Base-by-base conservation (phyloP, 2,797 vertebrate genomes). In the Arnoldichthys spilopterus region DNA sequence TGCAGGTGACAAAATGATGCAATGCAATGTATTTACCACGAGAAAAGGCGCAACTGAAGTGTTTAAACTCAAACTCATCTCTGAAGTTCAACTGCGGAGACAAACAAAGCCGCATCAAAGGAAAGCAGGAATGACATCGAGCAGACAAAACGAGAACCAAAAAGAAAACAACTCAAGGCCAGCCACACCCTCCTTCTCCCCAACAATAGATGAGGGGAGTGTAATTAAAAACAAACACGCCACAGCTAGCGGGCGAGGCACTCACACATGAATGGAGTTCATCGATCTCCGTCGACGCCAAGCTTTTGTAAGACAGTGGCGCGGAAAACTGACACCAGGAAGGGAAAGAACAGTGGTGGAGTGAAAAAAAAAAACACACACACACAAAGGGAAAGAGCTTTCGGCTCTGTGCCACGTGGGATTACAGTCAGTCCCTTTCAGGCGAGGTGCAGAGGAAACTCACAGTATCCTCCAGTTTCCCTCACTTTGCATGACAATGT, bases 401-500 rank as follows among this genome's bases (percentile, higher is more conserved):
- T 81, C 80, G 51, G 72, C 77, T 78, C 37, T 18, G 68, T 82
- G 78, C 82, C 80, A 82, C 72, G 30, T 73, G 81, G 81, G 85
- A 83, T 84, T 86, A 84, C 71, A 86, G 80, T 66, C 81, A 77
- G 79, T 43, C 81, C 73, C 70, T 84, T 79, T 86, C 83, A 83
- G 81, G 79, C 11, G 76, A 81, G 85, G 58, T 45, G 40, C 75
- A 64, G 78, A 74, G 70, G 80, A 82, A 78, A 73, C 72, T 77
- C 78, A 51, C 71, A 76, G 82, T 78, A 64, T 80, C 80, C 80
- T 82, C 56, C 12, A 71, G 72, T 85, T 83, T 75, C 79, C 53
- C 74, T 61, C 43, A 74, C 83, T 86, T 83, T 83, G 85, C 85
- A 84, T 86, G 76, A 83, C 85, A 86, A 84, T 86, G 83, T 77